Conservation (phyloP, 2,113 vertebrate genomes). For the Notothenia coriiceps region DNA sequence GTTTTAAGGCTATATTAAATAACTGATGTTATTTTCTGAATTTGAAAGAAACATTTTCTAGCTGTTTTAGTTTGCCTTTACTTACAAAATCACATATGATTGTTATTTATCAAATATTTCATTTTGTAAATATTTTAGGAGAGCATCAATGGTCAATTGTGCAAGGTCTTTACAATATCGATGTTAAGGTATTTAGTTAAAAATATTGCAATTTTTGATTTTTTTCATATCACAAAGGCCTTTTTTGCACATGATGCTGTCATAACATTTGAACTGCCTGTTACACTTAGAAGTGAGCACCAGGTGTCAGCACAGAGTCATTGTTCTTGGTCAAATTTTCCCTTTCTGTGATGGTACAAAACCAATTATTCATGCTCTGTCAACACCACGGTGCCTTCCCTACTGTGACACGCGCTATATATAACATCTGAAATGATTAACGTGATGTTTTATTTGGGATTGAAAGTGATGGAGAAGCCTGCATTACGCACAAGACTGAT, state of each 20-base stretch:
- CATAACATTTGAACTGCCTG: neutral
- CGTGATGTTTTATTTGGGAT: neutral
- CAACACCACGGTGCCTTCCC: neutral
- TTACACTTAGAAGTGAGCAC: conserved; percentile 24
- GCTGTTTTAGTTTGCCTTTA: too few species aligned
- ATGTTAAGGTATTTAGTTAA: too few species aligned
- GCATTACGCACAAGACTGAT: conserved; percentile 31
- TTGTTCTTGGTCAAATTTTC: neutral
- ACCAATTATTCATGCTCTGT: conserved; percentile 11
- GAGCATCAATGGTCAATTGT: too few species aligned
- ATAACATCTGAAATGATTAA: neutral
- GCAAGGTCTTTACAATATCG: too few species aligned
- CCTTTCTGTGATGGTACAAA: neutral
- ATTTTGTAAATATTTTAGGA: too few species aligned
- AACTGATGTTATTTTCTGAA: too few species aligned
- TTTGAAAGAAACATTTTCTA: too few species aligned
- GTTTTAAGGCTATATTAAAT: too few species aligned
- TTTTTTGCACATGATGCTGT: neutral
- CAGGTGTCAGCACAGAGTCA: conserved; percentile 67
- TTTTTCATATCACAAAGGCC: too few species aligned
- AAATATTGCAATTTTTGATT: too few species aligned
- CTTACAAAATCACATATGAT: too few species aligned
- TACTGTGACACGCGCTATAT: neutral
- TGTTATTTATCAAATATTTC: too few species aligned
- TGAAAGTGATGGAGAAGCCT: neutral